phyloP scores from a whole-genome alignment of 2,113 vertebrate species.

The Anser brachyrhynchus region DNA sequence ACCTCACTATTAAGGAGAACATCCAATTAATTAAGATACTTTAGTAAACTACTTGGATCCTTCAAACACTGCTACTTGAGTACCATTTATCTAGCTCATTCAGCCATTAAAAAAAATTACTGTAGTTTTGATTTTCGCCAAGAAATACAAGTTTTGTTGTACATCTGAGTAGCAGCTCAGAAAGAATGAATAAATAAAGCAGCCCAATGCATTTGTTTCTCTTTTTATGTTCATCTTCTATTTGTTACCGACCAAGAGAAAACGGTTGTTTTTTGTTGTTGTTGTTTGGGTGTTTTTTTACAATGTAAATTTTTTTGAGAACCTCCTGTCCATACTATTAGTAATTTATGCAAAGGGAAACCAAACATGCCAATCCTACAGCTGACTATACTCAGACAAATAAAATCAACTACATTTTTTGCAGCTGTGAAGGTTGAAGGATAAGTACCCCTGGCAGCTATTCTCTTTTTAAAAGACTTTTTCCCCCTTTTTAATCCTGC shows the following conservation, averaged over 20 bases:
- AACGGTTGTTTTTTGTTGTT: neutral
- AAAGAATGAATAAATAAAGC: slow-evolving; percentile 15
- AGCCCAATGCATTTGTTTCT: neutral
- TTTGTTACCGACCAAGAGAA: slow-evolving; percentile 20
- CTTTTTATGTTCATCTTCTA: neutral
- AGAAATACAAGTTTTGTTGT: slow-evolving; percentile 38
- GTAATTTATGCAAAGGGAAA: slow-evolving; percentile 65
- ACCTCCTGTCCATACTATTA: slow-evolving; percentile 17
- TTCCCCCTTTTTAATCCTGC: slow-evolving; percentile 22
- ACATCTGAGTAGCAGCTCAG: slow-evolving; percentile 12
- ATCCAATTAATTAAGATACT: slow-evolving; percentile 71
- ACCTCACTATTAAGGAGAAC: slow-evolving; percentile 57
- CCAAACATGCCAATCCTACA: slow-evolving; percentile 60
- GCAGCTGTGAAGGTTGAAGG: slow-evolving; percentile 40
- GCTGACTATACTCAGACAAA: slow-evolving; percentile 49
- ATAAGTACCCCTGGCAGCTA: slow-evolving; percentile 45
- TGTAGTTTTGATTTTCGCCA: slow-evolving; percentile 4
- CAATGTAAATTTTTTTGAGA: neutral
- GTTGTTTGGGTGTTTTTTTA: neutral
- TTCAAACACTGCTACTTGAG: slow-evolving; percentile 64
- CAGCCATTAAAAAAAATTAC: slow-evolving; percentile 37
- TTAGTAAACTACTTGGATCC: slow-evolving; percentile 60
- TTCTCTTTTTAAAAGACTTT: slow-evolving; percentile 26
- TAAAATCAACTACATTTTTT: slow-evolving; percentile 49
- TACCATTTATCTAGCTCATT: slow-evolving; percentile 54